phyloP scores from a whole-genome alignment of 2,113 vertebrate species.

The Muntiacus reevesi region DNA sequence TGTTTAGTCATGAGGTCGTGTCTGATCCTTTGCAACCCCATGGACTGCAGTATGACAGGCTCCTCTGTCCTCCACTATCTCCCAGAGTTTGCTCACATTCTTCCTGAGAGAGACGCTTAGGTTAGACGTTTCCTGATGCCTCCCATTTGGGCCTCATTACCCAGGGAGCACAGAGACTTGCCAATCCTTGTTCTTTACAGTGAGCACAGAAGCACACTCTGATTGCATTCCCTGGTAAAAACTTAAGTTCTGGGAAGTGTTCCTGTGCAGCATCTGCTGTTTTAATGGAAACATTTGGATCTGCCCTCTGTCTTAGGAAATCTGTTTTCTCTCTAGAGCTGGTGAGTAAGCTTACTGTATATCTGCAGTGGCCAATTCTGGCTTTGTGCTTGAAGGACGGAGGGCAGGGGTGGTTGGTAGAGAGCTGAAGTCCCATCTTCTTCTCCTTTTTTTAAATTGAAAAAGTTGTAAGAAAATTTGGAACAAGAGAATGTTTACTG shows the following conservation, averaged over 20 bases:
- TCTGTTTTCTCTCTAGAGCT: background rate
- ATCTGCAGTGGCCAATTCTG: background rate
- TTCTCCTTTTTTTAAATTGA: background rate
- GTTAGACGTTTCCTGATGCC: background rate
- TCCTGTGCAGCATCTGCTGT: background rate
- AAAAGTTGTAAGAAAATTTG: background rate
- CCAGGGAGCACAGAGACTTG: rapidly evolving
- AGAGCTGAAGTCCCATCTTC: background rate
- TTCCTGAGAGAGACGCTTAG: background rate
- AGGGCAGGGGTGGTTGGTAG: background rate
- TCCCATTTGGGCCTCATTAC: background rate
- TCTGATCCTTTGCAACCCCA: background rate
- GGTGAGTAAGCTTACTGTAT: background rate
- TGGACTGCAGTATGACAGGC: background rate
- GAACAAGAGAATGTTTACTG: background rate
- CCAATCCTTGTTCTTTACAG: background rate
- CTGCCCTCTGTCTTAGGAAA: background rate
- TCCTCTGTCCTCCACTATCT: background rate
- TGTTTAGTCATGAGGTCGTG: background rate
- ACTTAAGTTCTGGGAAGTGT: background rate
- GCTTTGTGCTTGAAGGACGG: background rate
- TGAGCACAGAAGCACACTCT: background rate
- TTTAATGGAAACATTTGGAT: background rate
- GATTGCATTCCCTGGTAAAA: background rate
- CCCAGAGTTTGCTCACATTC: background rate